Evolutionary conservation across 2,888 invertebrate species (phyloP).

Genomic region (Parasteatoda lunata): DNA sequence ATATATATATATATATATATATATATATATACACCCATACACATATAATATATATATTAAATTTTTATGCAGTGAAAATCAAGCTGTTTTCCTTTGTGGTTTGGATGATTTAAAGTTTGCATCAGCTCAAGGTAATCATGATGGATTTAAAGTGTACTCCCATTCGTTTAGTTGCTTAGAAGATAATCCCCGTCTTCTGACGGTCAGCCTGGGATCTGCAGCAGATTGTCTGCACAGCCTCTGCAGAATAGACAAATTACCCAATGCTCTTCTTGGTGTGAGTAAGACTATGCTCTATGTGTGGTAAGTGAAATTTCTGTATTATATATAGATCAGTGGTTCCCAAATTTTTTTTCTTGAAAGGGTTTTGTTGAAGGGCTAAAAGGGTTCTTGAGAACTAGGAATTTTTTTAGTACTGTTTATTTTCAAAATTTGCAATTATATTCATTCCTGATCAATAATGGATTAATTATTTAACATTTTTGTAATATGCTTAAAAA

Average conservation of each 20-base stretch:
- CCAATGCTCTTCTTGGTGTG: conserved; percentile 49
- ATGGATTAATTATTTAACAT: no score
- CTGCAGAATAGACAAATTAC: conserved; percentile 47
- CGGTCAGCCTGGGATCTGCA: conserved; percentile 17
- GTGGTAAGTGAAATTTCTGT: conserved; percentile 24
- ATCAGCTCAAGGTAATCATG: conserved; percentile 28
- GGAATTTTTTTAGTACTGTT: no score
- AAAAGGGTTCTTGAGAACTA: no score
- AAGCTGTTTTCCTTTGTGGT: conserved; percentile 29
- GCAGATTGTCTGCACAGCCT: conserved; percentile 19
- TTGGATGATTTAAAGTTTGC: conserved; percentile 39
- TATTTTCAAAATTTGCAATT: no score
- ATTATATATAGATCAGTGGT: not conserved
- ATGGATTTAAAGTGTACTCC: conserved; percentile 20
- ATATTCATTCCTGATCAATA: no score
- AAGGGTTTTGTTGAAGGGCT: no score
- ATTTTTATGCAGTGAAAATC: conserved; percentile 15
- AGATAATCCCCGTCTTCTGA: conserved; percentile 27
- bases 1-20: no score
- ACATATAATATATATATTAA: not conserved
- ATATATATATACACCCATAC: not conserved
- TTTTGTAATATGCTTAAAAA: no score
- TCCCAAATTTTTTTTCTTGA: no score
- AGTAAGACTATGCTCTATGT: conserved; percentile 42
- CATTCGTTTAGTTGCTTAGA: conserved; percentile 39